Conservation (phyloP, 2,113 vertebrate species). For the Gopherus evgoodei region DNA sequence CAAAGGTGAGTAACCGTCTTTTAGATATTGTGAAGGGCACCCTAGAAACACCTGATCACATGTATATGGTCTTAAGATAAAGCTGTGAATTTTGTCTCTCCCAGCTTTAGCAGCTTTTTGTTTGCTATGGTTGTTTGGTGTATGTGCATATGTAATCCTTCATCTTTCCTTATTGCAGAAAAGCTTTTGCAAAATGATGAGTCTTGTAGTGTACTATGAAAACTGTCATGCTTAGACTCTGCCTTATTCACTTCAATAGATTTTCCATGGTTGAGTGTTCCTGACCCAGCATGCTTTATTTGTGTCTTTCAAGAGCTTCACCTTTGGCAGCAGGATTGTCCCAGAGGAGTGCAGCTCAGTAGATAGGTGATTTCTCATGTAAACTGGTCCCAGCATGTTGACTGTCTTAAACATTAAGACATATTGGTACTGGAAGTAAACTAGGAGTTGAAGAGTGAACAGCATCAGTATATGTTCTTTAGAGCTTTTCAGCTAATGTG, state of each 20-base stretch:
- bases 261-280: background rate
- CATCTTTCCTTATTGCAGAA: no score
- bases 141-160: no score
- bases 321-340: background rate
- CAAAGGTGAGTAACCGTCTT: no score
- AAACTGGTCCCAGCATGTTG: background rate
- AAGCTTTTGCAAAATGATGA: background rate
- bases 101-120: background rate
- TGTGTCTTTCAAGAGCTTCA: background rate
- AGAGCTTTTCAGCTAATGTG: background rate
- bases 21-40: background rate
- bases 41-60: background rate
- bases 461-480: background rate
- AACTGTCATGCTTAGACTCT: background rate
- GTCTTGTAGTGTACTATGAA: background rate
- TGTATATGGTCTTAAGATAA: background rate
- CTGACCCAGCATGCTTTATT: background rate
- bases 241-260: background rate
- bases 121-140: background rate
- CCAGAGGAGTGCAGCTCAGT: background rate
- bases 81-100: background rate
- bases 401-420: background rate
- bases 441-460: background rate
- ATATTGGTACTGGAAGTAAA: background rate
- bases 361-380: background rate